A percentile compares a stretch with the other conserved stretches of the same genome.
Conservation (phyloP, 2,888 invertebrate genomes). For the Notodonta ziczac region DNA sequence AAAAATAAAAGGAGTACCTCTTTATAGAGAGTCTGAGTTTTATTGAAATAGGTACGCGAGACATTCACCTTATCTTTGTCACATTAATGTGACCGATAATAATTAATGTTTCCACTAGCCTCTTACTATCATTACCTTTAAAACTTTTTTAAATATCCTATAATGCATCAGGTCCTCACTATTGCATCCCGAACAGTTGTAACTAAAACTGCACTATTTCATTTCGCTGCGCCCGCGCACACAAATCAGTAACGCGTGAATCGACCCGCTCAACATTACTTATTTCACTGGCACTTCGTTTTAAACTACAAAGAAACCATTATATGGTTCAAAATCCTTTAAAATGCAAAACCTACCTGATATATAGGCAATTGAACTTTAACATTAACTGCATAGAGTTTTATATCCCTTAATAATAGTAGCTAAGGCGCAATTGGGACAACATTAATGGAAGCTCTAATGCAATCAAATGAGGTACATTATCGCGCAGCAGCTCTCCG, state of each 20-base stretch:
- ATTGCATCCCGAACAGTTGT: slow-evolving; percentile 1
- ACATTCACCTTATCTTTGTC: too few relatives aligned
- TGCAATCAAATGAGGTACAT: slow-evolving; percentile 5
- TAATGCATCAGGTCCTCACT: background rate
- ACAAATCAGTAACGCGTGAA: slow-evolving; percentile 13
- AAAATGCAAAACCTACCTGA: background rate
- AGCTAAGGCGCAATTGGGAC: background rate
- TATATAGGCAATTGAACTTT: background rate
- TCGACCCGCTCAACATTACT: slow-evolving; percentile 9
- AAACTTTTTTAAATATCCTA: background rate
- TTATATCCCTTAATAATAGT: background rate
- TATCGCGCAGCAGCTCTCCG: background rate
- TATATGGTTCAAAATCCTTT: background rate
- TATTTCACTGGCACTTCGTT: background rate
- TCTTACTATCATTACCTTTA: too few relatives aligned
- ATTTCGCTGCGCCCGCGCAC: slow-evolving; percentile 12
- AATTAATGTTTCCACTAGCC: too few relatives aligned
- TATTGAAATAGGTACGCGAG: too few relatives aligned
- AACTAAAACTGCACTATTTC: slow-evolving; percentile 5
- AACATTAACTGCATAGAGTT: background rate
- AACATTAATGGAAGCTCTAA: slow-evolving; percentile 6
- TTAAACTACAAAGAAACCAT: background rate
- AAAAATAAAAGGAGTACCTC: too few relatives aligned
- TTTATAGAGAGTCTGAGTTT: too few relatives aligned
- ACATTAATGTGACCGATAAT: too few relatives aligned